A percentile compares a stretch with the other conserved stretches of the same genome.
These are phyloP conservation scores for Tetragnatha versicolor DNA, from an alignment of 1,140 invertebrate genomes.

Conservation along the genomic window DNA sequence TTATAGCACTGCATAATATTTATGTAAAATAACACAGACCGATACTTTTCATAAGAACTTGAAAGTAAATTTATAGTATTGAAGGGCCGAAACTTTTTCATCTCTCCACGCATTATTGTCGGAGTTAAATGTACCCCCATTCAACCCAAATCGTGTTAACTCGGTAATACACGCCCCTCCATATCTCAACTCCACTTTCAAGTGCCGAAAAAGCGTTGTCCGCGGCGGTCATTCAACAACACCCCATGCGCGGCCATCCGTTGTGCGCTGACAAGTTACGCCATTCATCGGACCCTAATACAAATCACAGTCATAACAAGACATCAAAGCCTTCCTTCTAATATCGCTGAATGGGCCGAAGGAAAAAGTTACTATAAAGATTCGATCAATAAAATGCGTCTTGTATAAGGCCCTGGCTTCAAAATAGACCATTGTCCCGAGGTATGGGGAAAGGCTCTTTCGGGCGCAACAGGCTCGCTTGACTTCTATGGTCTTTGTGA, in stretches of 20 bases:
- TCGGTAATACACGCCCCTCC: too few relatives aligned
- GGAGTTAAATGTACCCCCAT: too few relatives aligned
- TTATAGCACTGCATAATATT: too few relatives aligned
- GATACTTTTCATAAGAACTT: too few relatives aligned
- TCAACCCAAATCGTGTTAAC: too few relatives aligned
- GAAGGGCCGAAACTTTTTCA: too few relatives aligned
- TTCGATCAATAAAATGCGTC: constrained; percentile 35
- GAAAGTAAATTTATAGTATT: too few relatives aligned
- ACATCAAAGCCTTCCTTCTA: constrained; percentile 20
- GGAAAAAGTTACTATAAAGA: constrained; percentile 39
- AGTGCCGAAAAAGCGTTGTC: constrained; percentile 10
- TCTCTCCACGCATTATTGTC: too few relatives aligned
- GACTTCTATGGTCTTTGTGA: constrained; percentile 53
- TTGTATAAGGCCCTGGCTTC: neutral
- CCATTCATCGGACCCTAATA: constrained; percentile 24
- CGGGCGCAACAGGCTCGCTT: constrained; percentile 41
- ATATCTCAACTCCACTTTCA: constrained; percentile 2
- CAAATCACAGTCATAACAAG: constrained; percentile 34
- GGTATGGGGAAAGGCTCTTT: neutral
- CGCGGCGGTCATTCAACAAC: too few relatives aligned
- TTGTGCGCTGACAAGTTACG: constrained; percentile 1
- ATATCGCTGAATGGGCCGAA: constrained; percentile 11
- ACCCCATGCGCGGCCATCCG: too few relatives aligned
- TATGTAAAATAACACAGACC: too few relatives aligned
- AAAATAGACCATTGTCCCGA: constrained; percentile 7